These are phyloP conservation scores for Marasmarcha lunaedactyla DNA, from an alignment of 2,888 invertebrate species.

Conservation along the genomic window DNA sequence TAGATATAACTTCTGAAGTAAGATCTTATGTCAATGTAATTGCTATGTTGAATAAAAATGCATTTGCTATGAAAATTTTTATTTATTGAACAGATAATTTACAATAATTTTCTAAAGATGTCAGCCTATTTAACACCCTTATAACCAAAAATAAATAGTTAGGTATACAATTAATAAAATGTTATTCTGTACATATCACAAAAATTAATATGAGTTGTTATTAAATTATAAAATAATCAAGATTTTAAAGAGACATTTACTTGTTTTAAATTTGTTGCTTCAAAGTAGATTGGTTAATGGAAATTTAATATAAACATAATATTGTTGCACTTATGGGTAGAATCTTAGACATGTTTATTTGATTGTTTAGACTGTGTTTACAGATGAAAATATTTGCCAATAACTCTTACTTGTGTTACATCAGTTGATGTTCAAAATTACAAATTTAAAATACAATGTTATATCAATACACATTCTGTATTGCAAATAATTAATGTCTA, in stretches of 20 bases:
- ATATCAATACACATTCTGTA: too few relatives aligned
- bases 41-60: conserved; percentile 20
- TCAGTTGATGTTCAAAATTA: too few relatives aligned
- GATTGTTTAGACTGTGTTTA: too few relatives aligned
- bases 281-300: background rate
- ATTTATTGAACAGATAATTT: conserved; percentile 60
- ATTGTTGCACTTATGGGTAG: background rate
- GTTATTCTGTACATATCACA: background rate
- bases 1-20: too few relatives aligned
- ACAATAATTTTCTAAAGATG: conserved; percentile 41
- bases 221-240: conserved; percentile 9
- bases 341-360: too few relatives aligned
- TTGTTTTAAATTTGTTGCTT: background rate
- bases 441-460: too few relatives aligned
- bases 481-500: too few relatives aligned
- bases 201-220: background rate
- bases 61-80: conserved; percentile 59
- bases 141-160: conserved; percentile 30
- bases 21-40: background rate
- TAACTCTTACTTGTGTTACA: too few relatives aligned
- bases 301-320: background rate
- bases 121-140: conserved; percentile 13
- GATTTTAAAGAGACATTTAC: background rate
- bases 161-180: background rate
- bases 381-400: too few relatives aligned